Evolutionary conservation across 2,888 invertebrate genomes (phyloP).

Genomic region (Leptothorax acervorum): DNA sequence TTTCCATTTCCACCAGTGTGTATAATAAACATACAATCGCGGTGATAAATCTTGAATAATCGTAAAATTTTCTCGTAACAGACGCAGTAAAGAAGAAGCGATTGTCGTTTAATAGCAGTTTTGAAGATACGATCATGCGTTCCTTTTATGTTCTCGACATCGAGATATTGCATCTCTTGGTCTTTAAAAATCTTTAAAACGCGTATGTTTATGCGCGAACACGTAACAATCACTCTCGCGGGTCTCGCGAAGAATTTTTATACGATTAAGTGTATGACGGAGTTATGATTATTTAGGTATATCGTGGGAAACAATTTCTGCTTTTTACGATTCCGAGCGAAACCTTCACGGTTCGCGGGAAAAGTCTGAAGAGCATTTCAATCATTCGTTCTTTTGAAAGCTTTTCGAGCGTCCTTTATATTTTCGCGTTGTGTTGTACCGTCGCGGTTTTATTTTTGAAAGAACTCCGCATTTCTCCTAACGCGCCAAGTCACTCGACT

Average conservation of each 20-base stretch:
- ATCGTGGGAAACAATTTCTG: neutral
- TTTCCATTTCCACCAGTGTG: too few relatives aligned
- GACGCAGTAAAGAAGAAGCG: neutral
- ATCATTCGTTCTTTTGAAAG: slow-evolving; percentile 23
- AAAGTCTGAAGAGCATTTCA: neutral
- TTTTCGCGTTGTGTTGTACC: neutral
- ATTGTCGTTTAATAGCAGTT: neutral
- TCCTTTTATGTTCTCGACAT: neutral
- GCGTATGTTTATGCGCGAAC: neutral
- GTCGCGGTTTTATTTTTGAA: slow-evolving; percentile 22
- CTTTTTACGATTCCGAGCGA: neutral
- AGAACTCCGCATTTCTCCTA: neutral
- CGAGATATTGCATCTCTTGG: neutral
- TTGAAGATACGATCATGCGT: neutral
- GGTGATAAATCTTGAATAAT: neutral
- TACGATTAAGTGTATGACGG: neutral
- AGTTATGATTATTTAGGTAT: neutral
- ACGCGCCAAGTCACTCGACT: slow-evolving; percentile 15
- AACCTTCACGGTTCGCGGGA: neutral
- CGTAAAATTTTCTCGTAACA: slow-evolving; percentile 10
- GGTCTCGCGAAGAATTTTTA: neutral
- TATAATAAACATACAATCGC: neutral
- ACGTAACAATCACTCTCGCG: neutral
- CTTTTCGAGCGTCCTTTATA: neutral
- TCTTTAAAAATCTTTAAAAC: slow-evolving; percentile 7